Evolutionary conservation across 2,113 vertebrate genomes (phyloP), one percentile per base, ranked within the genome.

Genomic region (Rutilus rutilus): DNA sequence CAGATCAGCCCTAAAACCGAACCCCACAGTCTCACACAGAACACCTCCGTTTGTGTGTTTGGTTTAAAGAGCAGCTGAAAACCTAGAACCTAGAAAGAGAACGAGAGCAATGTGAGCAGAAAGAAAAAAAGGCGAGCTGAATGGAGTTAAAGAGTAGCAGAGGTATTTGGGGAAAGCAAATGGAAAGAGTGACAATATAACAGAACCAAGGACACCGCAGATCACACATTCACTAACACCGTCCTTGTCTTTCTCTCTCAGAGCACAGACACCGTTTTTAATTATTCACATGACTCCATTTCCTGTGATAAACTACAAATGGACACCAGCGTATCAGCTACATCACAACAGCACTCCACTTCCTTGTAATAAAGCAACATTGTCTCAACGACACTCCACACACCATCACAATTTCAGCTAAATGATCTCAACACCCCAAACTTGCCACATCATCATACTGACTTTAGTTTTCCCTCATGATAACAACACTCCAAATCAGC

Each of bases 281-380:
- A 64, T 64, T 77, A 25, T 47, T 77, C 39, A 60, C 71, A 76
- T 11, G n/a, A 81, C 23, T 64, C 74, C n/a, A 77, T 77, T 77
- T 47, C 78, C 23, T 21, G 15, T 2, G 4, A 27, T 47, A 65
- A 47, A 42, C 54, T 15, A 42, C 77, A 39, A 60, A 12, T 80
- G 59, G 36, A 60, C 23, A 81, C 47, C n/a, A 65, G 50, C 75
- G 23, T 54, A 77, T 54, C 50, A 77, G 47, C 75, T 77, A 11
- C 45, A 19, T 76, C 69, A n/a, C 69, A 73, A 23, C n/a, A 50
- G 0, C 42, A 27, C 11, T 45, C 42, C 42, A 75, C 73, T 50
- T 50, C 73, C 42, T 25, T 50, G 14, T 62, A 36, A 78, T 59
- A 78, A 78, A 60, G 23, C 33, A 7, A 12, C 27, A 33, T 7